Base-by-base conservation (phyloP, 2,113 vertebrate species). In the Oryzias woworae region DNA sequence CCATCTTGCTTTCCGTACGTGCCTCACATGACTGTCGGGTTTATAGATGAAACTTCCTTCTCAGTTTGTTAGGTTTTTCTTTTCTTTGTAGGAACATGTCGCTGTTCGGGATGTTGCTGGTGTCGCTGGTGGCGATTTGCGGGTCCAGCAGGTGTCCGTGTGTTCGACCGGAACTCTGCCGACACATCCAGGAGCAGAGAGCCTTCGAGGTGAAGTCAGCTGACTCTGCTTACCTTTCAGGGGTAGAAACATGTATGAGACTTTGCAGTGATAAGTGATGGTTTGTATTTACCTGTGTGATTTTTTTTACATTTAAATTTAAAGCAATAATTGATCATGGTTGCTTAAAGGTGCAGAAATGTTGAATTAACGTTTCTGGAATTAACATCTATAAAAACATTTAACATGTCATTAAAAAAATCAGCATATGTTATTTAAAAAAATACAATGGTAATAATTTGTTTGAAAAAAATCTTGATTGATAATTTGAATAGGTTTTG, bases 71-170 rank as follows among this genome's bases (percentile, higher is more conserved):
- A 36, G 0, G 18, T 1, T 0, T 17, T 18, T 43, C 15, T 4
- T 22, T 36, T 14, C 3, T 51, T 36, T 3, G 7, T 0, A 1
- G 4, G 58, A 62, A 47, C 14, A 85, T 83, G 86, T 45, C 7
- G 4, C 0, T 50, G n/a, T 14, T 66, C 15, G n/a, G 79, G 0
- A 3, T 78, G 45, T 5, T 69, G 53, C 14, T 86, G 20, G 52
- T 36, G 3, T 43, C 56, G 14, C 24, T 70, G 7, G 14, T 66
- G 0, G 6, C 41, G 1, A 66, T 63, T 0, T 66, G 62, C 28
- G 13, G 58, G 5, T 58, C 82, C 4, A 18, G 14, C 5, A 28
- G 26, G 4, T 93, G 92, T 75, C 92, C 92, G 10, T 93, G 92
- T 63, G 75, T 80, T 48, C 73, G 57, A 13, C 63, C 81, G 43